phyloP scores from a whole-genome alignment of 2,797 vertebrate species.

The Aotus griseimembra region DNA sequence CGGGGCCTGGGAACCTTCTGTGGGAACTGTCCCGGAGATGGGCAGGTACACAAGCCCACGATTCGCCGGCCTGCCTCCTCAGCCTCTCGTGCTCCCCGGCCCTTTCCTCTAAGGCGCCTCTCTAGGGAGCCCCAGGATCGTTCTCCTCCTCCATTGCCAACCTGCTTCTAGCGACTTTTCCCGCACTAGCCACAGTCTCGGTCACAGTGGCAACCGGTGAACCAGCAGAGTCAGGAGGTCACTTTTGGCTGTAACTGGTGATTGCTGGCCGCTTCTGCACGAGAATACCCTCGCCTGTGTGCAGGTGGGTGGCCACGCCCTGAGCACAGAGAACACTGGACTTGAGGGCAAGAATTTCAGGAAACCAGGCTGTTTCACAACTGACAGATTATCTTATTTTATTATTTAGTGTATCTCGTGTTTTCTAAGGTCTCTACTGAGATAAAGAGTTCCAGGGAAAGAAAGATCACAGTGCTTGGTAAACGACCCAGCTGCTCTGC shows the following conservation, averaged over 20 bases:
- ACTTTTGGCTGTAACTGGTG: not conserved
- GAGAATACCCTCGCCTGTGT: not conserved
- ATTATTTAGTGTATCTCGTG: not conserved
- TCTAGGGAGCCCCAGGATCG: no score
- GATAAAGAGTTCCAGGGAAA: not conserved
- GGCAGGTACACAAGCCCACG: not conserved
- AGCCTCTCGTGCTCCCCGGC: accelerated
- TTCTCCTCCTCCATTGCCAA: not conserved
- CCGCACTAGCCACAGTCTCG: not conserved
- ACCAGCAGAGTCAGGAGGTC: not conserved
- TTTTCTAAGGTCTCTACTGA: not conserved
- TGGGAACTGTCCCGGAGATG: not conserved
- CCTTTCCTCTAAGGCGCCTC: not conserved
- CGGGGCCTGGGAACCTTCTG: no score
- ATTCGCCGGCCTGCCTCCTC: not conserved
- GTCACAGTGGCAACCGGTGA: not conserved
- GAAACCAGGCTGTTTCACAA: not conserved
- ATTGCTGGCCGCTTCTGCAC: not conserved
- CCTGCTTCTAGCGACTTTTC: not conserved
- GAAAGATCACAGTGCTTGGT: not conserved
- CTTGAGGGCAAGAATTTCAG: not conserved
- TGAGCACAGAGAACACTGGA: not conserved
- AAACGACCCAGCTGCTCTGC: not conserved
- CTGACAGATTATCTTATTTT: not conserved
- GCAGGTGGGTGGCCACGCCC: not conserved